Base-by-base conservation (phyloP, 2,888 invertebrate genomes). In the Lutraria lutraria region DNA sequence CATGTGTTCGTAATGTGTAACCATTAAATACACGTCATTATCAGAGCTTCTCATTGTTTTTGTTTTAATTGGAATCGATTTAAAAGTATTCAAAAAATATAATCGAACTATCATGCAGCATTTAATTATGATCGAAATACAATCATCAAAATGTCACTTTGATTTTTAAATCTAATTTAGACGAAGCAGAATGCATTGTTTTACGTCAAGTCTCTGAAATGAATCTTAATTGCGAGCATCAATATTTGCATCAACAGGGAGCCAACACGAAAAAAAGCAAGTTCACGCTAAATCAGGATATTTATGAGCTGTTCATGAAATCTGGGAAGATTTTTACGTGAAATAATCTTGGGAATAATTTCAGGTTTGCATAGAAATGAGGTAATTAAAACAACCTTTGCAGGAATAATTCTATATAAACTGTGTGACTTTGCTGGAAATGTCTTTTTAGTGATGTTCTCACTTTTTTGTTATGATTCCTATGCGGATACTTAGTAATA, bases 281-380 rank as follows among this genome's bases (percentile, higher is more conserved):
- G 2, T 21, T 19, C 56, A 6, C 19, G 56, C 16, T 1, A 21
- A 21, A 56, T 19, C 16, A 31, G 34, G 76, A 34, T 76, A 34
- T 76, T 76, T 76, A 76, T 31, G 76, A 76, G 76, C 31, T 76
- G 76, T 76, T 76, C 34, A 34, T 34, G 34, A 76, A 76, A 76
- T 76, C 76, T 34, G 76, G 76, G 34, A 76, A 34, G 34, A 76
- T 16, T 76, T 76, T 76, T 76, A 15, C 31, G 29, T 16, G 76
- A 0, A 76, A 76, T 76, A 76, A 76, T 76, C 34, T 34, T 34
- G 76, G 76, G 76, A 76, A 76, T 76, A 76, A 76, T 76, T 76
- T 76, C 76, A 76, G 34, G 76, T 76, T 76, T 76, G 76, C 76
- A 76, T 76, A 76, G 29, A 76, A 76, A 76, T 76, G 15, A 76